Conservation (phyloP, 64 coral and sea anemone genomes). For the Montipora efflorescens region DNA sequence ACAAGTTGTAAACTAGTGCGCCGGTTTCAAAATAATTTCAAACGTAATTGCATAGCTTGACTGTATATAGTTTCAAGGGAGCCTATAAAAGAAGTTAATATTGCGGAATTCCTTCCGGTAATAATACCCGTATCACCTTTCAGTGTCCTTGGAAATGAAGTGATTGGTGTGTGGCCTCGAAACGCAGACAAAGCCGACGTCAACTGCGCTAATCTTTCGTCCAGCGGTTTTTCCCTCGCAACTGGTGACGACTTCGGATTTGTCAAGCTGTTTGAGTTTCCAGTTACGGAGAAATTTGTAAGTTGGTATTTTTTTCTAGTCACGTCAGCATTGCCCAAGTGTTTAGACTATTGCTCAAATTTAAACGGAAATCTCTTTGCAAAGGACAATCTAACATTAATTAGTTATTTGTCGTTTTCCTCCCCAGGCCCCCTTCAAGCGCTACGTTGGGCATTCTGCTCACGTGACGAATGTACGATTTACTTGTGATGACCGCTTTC, state of each 20-base stretch:
- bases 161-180: slow-evolving; percentile 96
- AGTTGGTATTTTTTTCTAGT: slow-evolving; percentile 42
- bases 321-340: neutral
- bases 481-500: slow-evolving; percentile 89
- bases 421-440: slow-evolving; percentile 87
- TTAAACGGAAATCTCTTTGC: neutral
- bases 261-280: slow-evolving; percentile 97
- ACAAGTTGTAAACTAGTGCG: no score
- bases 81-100: no score
- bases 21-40: no score
- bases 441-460: slow-evolving; percentile 96
- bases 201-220: slow-evolving; percentile 90
- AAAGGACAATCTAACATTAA: neutral
- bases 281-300: slow-evolving; percentile 97
- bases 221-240: slow-evolving; percentile 79
- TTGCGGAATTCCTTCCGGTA: neutral
- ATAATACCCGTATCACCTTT: neutral
- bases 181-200: slow-evolving; percentile 99
- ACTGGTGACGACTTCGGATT: slow-evolving; percentile 99
- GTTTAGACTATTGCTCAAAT: neutral
- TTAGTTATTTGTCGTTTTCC: neutral
- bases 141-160: slow-evolving; percentile 97
- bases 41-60: no score
- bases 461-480: slow-evolving; percentile 99
- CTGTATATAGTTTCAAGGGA: no score